phyloP scores from a whole-genome alignment of 2,797 vertebrate genomes.

The Protonibea diacanthus region DNA sequence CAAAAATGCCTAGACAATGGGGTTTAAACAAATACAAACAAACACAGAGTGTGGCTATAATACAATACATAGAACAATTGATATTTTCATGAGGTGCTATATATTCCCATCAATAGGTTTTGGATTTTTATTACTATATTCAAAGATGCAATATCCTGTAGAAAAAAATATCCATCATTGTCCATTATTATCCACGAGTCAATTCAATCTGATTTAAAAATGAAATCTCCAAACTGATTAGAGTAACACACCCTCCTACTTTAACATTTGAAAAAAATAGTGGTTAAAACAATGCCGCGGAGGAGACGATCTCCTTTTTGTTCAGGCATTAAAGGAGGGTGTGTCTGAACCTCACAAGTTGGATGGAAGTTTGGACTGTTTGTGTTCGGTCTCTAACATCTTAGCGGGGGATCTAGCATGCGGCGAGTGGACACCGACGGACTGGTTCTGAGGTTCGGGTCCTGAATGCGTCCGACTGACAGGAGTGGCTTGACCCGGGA shows the following conservation, averaged over 20 bases:
- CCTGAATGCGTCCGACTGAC: conserved; percentile 90
- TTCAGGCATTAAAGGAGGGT: conserved; percentile 77
- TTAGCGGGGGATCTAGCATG: conserved; percentile 82
- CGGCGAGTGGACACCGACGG: conserved; percentile 58
- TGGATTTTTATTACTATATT: conserved; percentile 66
- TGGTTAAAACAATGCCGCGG: conserved; percentile 46
- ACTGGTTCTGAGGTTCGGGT: conserved; percentile 83
- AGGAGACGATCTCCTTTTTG: conserved; percentile 18
- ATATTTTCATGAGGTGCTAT: conserved; percentile 73
- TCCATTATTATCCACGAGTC: conserved; percentile 57
- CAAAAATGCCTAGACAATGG: conserved; percentile 49
- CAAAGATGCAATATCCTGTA: conserved; percentile 69
- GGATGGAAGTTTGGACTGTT: conserved; percentile 93
- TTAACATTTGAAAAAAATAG: conserved; percentile 42
- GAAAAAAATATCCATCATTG: conserved; percentile 65
- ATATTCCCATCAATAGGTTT: conserved; percentile 61
- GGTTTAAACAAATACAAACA: conserved; percentile 71
- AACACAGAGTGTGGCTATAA: conserved; percentile 70
- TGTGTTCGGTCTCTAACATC: conserved; percentile 84
- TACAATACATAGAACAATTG: conserved; percentile 73
- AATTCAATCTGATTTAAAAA: conserved; percentile 74
- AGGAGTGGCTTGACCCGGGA: conserved; percentile 87
- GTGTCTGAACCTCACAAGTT: conserved; percentile 91
- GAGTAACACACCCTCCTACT: conserved; percentile 74
- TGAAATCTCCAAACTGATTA: conserved; percentile 56